Evolutionary conservation across 1,140 invertebrate species (phyloP).

Genomic region (Pentalonia nigronervosa): DNA sequence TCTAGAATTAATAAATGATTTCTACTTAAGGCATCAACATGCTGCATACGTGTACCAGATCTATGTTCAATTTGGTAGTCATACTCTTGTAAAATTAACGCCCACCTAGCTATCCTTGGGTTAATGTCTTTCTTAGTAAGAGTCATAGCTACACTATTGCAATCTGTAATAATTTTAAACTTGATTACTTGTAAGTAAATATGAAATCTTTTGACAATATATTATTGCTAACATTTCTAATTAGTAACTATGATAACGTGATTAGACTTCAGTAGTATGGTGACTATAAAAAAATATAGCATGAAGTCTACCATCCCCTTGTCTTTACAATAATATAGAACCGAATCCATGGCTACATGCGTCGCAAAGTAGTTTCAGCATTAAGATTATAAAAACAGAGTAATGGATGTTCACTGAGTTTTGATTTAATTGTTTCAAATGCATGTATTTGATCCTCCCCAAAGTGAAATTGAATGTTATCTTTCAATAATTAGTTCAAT

Average conservation of each 20-base stretch:
- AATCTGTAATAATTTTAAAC: no score
- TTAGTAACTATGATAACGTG: no score
- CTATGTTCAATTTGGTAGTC: not conserved
- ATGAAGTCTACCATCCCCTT: not conserved
- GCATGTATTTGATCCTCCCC: not conserved
- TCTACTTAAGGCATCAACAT: not conserved
- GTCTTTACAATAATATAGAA: not conserved
- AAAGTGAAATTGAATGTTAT: slow-evolving; percentile 1
- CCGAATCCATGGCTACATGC: not conserved
- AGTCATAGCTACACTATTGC: no score
- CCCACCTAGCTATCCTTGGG: not conserved
- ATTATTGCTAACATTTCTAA: no score
- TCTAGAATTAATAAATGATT: not conserved
- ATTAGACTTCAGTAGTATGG: no score
- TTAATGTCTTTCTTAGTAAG: no score
- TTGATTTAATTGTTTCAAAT: not conserved
- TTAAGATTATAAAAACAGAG: not conserved
- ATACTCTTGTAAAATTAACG: not conserved
- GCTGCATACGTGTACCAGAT: not conserved
- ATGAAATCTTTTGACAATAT: no score
- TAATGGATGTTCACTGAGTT: not conserved
- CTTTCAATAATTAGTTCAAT: slow-evolving; percentile 61
- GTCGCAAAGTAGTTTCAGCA: slow-evolving; percentile 60
- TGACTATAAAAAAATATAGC: not conserved
- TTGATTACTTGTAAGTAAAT: no score